Base-by-base conservation (phyloP, 1,140 invertebrate genomes). In the Drosophila fuyamai region DNA sequence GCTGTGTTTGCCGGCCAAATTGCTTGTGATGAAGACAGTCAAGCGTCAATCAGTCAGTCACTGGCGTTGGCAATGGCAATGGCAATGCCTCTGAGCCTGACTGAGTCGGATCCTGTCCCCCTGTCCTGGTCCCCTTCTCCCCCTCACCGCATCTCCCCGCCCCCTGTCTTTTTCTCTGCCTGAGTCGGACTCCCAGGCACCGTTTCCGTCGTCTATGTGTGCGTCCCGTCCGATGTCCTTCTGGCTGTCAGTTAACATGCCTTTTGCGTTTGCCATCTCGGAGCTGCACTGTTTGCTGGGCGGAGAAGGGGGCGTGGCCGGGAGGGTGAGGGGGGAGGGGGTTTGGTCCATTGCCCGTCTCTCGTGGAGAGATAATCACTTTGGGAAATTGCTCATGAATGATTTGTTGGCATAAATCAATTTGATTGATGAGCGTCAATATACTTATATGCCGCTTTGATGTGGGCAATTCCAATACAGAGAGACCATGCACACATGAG, bases 331-430 rank as follows among this genome's bases (percentile, higher is more conserved):
- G 23, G 23, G 23, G 23, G 23, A 23, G 23, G 32, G 47, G 65
- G 51, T 44, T 6, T 10, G 36, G 51, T 59, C 58, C 51, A 43
- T 55, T 65, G 51, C 54, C 56, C 59, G 53, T 79, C 47, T 63
- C 78, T 83, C 72, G 63, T 76, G 76, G 76, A 88, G 83, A 88
- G 88, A 88, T 88, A 90, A 91, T 91, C 88, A 91, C 88, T 90
- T 90, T 90, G 88, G 82, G 86, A 86, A 90, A 89, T 89, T 89
- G 84, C 84, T 89, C 84, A 90, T 83, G 88, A 90, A 91, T 90
- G 88, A 90, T 90, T 90, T 90, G 88, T 81, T 90, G 82, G 76
- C 77, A 90, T 91, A 91, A 88, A 91, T 91, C 88, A 88, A 88
- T 90, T 90, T 91, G 88, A 90, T 90, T 90, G 88, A 91, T 88